Conservation (phyloP, 2,113 vertebrate genomes). For the Catharus minimus region DNA sequence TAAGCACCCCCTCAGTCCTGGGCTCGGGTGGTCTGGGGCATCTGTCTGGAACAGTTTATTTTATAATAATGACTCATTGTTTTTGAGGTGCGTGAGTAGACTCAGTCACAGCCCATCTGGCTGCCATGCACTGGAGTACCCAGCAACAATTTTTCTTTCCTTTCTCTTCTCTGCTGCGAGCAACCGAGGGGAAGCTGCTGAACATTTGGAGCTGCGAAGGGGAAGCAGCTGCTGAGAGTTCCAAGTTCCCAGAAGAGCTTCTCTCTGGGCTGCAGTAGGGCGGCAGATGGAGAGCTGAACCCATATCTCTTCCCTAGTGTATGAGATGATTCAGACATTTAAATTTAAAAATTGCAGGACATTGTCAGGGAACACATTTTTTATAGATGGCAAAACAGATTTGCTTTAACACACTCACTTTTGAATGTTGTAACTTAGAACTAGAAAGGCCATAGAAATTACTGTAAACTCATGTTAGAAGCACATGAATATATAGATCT, state of each 20-base stretch:
- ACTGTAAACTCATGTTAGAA: neutral
- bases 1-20: neutral
- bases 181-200: neutral
- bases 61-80: neutral
- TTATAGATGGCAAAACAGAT: neutral
- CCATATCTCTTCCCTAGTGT: neutral
- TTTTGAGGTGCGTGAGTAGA: rapidly evolving
- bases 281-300: slow-evolving; percentile 9
- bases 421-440: neutral
- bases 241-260: slow-evolving; percentile 17
- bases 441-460: neutral
- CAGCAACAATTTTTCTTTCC: neutral
- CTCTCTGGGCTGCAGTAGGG: neutral
- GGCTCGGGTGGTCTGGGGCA: neutral
- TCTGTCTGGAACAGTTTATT: neutral
- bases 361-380: neutral
- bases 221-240: slow-evolving; percentile 28
- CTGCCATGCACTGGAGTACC: neutral
- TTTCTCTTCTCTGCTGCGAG: neutral
- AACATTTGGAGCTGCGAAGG: slow-evolving; percentile 25
- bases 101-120: neutral
- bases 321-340: neutral
- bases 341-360: neutral
- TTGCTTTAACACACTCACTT: neutral
- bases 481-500: neutral